These are phyloP conservation scores for Zaprionus camerounensis DNA, from an alignment of 1,140 invertebrate species.

Conservation along the genomic window DNA sequence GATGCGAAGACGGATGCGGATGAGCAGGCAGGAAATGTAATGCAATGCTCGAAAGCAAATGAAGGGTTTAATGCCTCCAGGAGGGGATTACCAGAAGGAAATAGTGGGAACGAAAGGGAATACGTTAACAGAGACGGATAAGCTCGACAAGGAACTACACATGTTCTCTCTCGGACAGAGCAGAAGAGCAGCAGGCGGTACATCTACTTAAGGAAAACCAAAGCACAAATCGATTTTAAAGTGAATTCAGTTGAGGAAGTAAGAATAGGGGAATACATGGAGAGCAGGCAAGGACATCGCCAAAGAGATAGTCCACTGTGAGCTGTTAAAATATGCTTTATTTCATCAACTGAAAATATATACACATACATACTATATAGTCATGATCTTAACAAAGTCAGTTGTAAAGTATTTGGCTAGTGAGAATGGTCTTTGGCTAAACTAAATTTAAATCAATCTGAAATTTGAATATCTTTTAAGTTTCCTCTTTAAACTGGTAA, in stretches of 20 bases:
- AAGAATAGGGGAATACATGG: too few relatives aligned
- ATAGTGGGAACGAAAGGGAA: neutral
- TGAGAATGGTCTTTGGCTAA: neutral
- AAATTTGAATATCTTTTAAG: neutral
- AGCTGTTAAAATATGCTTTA: slow-evolving; percentile 7
- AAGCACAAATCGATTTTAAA: neutral
- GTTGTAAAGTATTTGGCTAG: slow-evolving; percentile 6
- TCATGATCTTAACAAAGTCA: neutral
- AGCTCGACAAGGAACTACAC: neutral
- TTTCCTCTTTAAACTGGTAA: neutral
- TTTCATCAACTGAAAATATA: slow-evolving; percentile 2
- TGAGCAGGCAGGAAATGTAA: slow-evolving; percentile 62
- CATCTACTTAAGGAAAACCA: neutral
- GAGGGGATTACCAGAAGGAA: slow-evolving; percentile 21
- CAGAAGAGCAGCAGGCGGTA: neutral
- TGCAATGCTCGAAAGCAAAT: slow-evolving; percentile 70
- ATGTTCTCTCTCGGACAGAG: neutral
- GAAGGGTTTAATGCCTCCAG: slow-evolving; percentile 61
- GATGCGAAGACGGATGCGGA: slow-evolving; percentile 36
- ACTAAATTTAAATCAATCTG: neutral
- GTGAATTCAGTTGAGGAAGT: neutral
- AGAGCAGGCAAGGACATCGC: too few relatives aligned
- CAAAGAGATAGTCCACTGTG: neutral
- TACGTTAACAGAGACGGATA: neutral
- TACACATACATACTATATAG: neutral